A percentile compares a stretch with the other conserved stretches of the same genome.
These are phyloP conservation scores for Hetaerina titia DNA, from an alignment of 2,888 invertebrate species.

Conservation along the genomic window DNA sequence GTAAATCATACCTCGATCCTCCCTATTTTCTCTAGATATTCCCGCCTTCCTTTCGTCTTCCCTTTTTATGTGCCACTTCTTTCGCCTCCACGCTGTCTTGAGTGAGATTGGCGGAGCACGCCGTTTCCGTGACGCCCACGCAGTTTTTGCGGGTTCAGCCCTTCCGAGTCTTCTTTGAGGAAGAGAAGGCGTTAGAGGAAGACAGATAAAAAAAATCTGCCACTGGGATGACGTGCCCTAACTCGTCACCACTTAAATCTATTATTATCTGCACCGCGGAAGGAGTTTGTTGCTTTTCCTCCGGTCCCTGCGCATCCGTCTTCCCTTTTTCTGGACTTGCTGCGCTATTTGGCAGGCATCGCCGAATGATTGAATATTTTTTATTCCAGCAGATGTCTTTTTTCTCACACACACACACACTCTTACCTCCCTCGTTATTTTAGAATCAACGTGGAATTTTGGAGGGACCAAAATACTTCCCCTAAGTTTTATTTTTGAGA, in stretches of 20 bases:
- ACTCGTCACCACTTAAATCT: constrained; percentile 45
- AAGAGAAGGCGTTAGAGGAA: neutral
- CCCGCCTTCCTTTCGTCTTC: no score
- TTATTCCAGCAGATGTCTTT: neutral
- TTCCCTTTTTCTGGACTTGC: neutral
- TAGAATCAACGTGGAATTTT: neutral
- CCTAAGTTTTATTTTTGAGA: neutral
- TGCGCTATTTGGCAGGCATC: neutral
- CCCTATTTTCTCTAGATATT: no score
- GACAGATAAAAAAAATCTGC: neutral
- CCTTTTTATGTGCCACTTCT: neutral
- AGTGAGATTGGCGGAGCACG: neutral
- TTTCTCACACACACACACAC: neutral
- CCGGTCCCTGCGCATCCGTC: neutral
- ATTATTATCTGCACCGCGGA: neutral
- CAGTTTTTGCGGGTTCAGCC: neutral
- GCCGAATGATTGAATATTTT: neutral
- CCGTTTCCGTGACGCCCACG: constrained; percentile 24
- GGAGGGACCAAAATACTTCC: neutral
- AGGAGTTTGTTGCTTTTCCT: neutral
- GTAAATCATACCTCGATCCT: no score
- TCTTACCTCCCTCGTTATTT: neutral
- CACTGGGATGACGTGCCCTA: neutral
- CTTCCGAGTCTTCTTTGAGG: neutral
- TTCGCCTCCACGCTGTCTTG: neutral